Evolutionary conservation across 2,888 invertebrate species (phyloP).

Genomic region (Colostygia pectinataria): DNA sequence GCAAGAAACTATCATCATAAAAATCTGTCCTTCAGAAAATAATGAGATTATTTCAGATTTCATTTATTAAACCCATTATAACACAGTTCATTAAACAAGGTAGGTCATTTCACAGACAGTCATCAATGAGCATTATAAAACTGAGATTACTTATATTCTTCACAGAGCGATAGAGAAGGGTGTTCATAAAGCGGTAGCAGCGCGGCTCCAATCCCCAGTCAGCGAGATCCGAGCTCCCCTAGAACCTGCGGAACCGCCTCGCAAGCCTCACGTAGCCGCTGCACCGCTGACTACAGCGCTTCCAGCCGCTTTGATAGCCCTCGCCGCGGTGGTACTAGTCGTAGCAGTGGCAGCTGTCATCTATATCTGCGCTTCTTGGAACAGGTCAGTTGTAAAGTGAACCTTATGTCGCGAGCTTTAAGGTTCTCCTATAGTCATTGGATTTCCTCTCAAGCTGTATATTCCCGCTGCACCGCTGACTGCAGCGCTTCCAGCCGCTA

Average conservation of each 20-base stretch:
- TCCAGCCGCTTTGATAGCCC: constrained; percentile 93
- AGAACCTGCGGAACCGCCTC: constrained; percentile 39
- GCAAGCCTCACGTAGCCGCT: constrained; percentile 55
- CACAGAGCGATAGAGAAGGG: constrained; percentile 59
- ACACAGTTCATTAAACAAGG: no score
- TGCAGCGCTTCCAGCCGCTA: constrained; percentile 93
- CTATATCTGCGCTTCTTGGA: constrained; percentile 97
- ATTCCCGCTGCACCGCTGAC: constrained; percentile 87
- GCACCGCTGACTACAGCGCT: constrained; percentile 86
- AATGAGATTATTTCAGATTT: no score
- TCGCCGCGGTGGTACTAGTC: constrained; percentile 94
- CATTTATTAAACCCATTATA: no score
- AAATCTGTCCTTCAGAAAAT: no score
- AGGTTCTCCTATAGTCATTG: not conserved
- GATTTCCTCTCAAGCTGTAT: no score
- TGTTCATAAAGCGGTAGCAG: constrained; percentile 49
- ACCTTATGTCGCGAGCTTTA: not conserved
- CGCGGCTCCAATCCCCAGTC: constrained; percentile 76
- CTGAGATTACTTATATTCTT: no score
- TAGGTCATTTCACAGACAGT: no score
- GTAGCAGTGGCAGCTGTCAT: constrained; percentile 94
- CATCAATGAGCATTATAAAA: no score
- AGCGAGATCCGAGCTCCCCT: constrained; percentile 84
- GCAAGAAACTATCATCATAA: no score
- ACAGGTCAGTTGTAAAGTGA: constrained; percentile 84